Base-by-base conservation (phyloP, 2,113 vertebrate species). In the Burhinus bistriatus region DNA sequence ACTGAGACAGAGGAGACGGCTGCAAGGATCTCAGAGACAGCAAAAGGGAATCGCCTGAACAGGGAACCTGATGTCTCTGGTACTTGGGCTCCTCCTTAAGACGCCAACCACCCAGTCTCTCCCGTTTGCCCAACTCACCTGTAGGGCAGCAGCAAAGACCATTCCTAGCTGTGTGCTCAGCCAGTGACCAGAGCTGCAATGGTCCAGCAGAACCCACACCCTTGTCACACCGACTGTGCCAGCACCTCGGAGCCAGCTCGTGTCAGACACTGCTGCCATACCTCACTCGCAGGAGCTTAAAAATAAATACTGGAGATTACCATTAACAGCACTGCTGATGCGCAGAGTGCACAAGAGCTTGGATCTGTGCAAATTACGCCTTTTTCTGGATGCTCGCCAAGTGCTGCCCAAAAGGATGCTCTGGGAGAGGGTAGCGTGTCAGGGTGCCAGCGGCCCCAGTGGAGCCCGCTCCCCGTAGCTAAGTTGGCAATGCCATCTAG, bases 401-500 rank as follows among this genome's bases (percentile, higher is more conserved):
- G n/a, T 52, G 2, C 44, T 4, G 9, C 14, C 29, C n/a, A 11
- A 4, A 21, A 42, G 34, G 91, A 40, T n/a, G 58, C 42, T 34
- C 25, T 2, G 2, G 29, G 21, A 15, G 57, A 5, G 2, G n/a
- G 32, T 59, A 51, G 76, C 5, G 64, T 6, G 34, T 3, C 32
- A 2, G 22, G 12, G 7, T 65, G 66, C 45, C 62, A 52, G 55
- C 4, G 2, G 55, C 54, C 59, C 61, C 3, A 2, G 5, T 25
- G 38, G 45, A 70, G 55, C 61, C 78, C 40, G 15, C 85, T 93
- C 89, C 95, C 96, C 5, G 92, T 97, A 93, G 93, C 96, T 93
- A 95, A 96, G 97, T 98, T 97, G 89, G 96, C 97, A 96, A 97
- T 97, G 98, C 98, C 98, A 98, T 97, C 98, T 98, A 98, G 97